These are phyloP conservation scores for Rhinoraja longicauda DNA, from an alignment of 2,797 vertebrate species.

Conservation along the genomic window DNA sequence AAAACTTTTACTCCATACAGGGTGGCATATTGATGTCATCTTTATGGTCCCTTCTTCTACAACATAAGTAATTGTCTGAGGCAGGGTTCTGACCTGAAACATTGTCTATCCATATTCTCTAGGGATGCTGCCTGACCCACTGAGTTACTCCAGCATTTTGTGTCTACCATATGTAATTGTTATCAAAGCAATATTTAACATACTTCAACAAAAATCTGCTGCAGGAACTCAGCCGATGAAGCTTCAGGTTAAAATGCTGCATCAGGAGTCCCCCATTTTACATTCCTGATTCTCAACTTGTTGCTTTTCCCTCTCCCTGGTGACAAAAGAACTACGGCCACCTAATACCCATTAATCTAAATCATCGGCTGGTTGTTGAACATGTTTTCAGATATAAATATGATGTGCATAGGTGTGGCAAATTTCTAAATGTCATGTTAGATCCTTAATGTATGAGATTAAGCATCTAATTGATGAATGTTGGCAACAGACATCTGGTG, in stretches of 20 bases:
- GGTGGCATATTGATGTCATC: background rate
- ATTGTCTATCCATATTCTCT: no score
- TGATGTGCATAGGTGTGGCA: background rate
- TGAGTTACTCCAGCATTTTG: no score
- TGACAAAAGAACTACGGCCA: background rate
- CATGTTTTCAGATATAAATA: background rate
- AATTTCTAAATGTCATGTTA: background rate
- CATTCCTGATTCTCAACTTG: background rate
- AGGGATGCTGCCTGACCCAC: no score
- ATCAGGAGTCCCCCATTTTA: background rate
- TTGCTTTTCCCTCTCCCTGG: background rate
- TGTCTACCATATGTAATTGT: background rate
- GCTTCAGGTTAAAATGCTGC: no score
- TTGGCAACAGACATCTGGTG: background rate
- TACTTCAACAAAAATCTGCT: background rate
- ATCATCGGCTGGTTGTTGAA: slow-evolving; percentile 10
- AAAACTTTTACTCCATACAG: background rate
- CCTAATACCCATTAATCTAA: background rate
- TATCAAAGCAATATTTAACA: background rate
- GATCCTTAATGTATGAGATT: background rate
- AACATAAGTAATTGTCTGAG: background rate
- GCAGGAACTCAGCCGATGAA: no score
- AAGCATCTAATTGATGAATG: background rate
- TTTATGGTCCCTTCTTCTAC: background rate
- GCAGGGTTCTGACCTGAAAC: no score